Base-by-base conservation (phyloP, 1,140 invertebrate species). In the Aphelinus atriplicis region DNA sequence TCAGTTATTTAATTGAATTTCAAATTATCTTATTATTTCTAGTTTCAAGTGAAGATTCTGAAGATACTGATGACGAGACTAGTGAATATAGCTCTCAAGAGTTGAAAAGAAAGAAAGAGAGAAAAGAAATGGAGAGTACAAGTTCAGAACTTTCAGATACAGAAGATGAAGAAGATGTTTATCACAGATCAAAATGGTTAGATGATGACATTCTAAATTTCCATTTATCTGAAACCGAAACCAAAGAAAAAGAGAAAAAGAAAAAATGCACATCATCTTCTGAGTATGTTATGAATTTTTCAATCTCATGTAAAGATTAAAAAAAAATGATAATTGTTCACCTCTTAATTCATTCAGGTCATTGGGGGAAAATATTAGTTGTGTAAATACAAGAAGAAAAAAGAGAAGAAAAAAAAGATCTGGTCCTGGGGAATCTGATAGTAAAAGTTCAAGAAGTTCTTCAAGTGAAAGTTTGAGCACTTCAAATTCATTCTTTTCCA, bases 121-220 rank as follows among this genome's bases (percentile, higher is more conserved):
- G 45, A 47, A 71, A 63, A 45, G 3, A 1, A 43, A 7, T 48
- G n/a, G 10, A 7, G 57, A 58, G 7, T 42, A n/a, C 1, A 7
- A 48, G 9, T 50, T 84, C 80, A 0, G 71, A 79, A 7, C 75
- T 79, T 69, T 80, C 80, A n/a, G 61, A 10, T 10, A 53, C 42
- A 2, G 79, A 83, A 5, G 63, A 57, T 42, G 78, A 81, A n/a
- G 70, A 46, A 9, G 7, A 75, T 62, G 82, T 79, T 63, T 78
- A 62, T 60, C 10, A 75, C 0, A 78, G 69, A 42, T 79, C 77
- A n/a, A 70, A 73, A 65, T 65, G 61, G 70, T 10, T 47, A 57
- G 57, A 72, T 4, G 62, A 72, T 57, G 57, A 64, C n/a, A 1
- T 72, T 56, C 61, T 72, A 5, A 55, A 47, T 7, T 72, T 64